Evolutionary conservation across 2,113 vertebrate species (phyloP).

Genomic region (Solea senegalensis): DNA sequence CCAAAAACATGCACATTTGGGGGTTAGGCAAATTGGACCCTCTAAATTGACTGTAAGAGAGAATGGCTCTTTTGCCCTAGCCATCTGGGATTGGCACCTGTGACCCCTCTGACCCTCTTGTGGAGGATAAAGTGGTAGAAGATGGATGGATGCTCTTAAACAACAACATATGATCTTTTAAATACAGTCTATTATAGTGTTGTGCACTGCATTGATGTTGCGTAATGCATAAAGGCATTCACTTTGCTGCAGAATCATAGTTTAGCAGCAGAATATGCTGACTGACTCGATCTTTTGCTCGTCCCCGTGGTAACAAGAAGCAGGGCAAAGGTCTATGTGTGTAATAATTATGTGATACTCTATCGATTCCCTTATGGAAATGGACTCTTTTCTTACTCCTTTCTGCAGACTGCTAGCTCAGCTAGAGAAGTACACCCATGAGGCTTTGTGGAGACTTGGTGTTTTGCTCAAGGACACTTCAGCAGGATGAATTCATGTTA

Average conservation of each 20-base stretch:
- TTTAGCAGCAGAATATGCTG: conserved; percentile 28
- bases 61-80: no score
- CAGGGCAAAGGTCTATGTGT: conserved; percentile 54
- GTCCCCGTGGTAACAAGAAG: conserved; percentile 52
- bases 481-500: conserved; percentile 23
- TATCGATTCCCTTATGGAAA: conserved; percentile 60
- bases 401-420: conserved; percentile 32
- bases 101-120: no score
- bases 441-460: conserved; percentile 19
- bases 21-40: no score
- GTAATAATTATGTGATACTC: conserved; percentile 54
- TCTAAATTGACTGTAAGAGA: no score
- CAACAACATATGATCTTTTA: no score
- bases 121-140: no score
- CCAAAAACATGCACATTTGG: no score
- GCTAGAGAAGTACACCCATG: conserved; percentile 19
- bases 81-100: no score
- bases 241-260: conserved; percentile 16
- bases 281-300: conserved; percentile 26
- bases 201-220: conserved; percentile 8
- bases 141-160: no score
- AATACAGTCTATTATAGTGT: not conserved
- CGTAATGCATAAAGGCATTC: conserved; percentile 10
- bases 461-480: conserved; percentile 56
- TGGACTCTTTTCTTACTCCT: conserved; percentile 52